phyloP scores from a whole-genome alignment of 1,140 invertebrate species.

The Anthonomus grandis region DNA sequence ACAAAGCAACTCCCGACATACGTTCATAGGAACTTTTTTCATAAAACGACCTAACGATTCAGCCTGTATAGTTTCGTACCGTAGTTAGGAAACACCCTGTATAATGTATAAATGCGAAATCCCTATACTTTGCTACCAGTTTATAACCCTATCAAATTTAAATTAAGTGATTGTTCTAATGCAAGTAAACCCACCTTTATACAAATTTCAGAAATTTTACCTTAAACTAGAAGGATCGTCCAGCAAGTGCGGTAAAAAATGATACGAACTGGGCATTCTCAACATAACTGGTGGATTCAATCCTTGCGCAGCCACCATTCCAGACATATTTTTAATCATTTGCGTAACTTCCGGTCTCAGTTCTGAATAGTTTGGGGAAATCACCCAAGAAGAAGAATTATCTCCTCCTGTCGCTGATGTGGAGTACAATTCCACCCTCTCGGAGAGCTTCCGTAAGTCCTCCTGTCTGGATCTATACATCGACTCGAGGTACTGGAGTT shows the following conservation, averaged over 20 bases:
- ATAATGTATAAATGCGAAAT: no score
- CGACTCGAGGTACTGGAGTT: slow-evolving; percentile 67
- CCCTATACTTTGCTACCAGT: no score
- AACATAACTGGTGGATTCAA: slow-evolving; percentile 50
- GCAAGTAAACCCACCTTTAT: no score
- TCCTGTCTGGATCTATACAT: slow-evolving; percentile 67
- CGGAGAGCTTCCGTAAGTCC: slow-evolving; percentile 63
- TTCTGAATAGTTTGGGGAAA: slow-evolving; percentile 45
- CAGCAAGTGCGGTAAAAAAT: slow-evolving; percentile 84
- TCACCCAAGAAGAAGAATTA: slow-evolving; percentile 43
- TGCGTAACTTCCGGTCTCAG: slow-evolving; percentile 51
- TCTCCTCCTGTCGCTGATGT: slow-evolving; percentile 44
- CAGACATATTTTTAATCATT: slow-evolving; percentile 52
- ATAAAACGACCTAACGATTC: no score
- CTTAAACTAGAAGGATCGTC: slow-evolving; percentile 73
- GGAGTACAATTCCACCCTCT: slow-evolving; percentile 54
- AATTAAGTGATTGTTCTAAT: no score
- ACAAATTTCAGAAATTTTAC: slow-evolving; percentile 2
- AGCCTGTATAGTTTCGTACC: no score
- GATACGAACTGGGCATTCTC: slow-evolving; percentile 74
- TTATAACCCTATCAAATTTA: neutral
- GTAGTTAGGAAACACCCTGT: no score
- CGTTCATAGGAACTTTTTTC: no score
- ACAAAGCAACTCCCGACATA: no score
- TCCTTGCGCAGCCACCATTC: slow-evolving; percentile 46